These are phyloP conservation scores for Sabatieria punctata DNA, from an alignment of 2,888 invertebrate genomes.

Conservation along the genomic window DNA sequence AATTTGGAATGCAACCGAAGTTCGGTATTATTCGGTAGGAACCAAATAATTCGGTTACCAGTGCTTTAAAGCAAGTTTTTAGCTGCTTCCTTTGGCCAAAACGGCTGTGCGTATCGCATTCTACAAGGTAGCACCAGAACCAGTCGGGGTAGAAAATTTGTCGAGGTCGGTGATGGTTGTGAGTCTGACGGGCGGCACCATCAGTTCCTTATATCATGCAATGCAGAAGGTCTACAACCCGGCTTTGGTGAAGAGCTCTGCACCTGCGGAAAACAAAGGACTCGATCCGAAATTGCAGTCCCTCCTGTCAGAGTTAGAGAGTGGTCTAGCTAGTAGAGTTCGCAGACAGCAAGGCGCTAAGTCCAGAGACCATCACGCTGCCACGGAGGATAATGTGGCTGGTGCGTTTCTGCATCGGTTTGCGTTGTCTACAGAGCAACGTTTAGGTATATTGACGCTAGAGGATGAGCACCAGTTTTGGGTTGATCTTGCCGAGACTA, in stretches of 20 bases:
- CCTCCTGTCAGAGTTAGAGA: constrained; percentile 37
- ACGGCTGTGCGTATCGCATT: no score
- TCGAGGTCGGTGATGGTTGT: constrained; percentile 43
- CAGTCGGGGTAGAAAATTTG: constrained; percentile 45
- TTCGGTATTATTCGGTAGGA: no score
- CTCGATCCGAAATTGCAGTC: constrained; percentile 39
- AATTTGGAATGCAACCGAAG: no score
- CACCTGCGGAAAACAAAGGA: constrained; percentile 23
- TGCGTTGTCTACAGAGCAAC: constrained; percentile 9
- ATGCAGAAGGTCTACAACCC: constrained; percentile 46
- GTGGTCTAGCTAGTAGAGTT: constrained; percentile 35
- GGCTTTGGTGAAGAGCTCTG: constrained; percentile 30
- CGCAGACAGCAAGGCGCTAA: constrained; percentile 11
- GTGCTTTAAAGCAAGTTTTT: no score
- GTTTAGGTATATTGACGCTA: constrained; percentile 19
- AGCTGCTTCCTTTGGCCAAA: no score
- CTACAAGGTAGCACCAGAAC: constrained; percentile 45
- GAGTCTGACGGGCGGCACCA: constrained; percentile 45
- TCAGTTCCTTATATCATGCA: constrained; percentile 44
- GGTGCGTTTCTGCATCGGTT: constrained; percentile 15
- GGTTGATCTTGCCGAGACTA: constrained; percentile 42
- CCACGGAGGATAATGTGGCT: constrained; percentile 13
- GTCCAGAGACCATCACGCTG: constrained; percentile 3
- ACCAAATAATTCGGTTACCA: no score
- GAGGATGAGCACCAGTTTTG: constrained; percentile 56